Base-by-base conservation (phyloP, 2,113 vertebrate genomes). In the Meriones unguiculatus region DNA sequence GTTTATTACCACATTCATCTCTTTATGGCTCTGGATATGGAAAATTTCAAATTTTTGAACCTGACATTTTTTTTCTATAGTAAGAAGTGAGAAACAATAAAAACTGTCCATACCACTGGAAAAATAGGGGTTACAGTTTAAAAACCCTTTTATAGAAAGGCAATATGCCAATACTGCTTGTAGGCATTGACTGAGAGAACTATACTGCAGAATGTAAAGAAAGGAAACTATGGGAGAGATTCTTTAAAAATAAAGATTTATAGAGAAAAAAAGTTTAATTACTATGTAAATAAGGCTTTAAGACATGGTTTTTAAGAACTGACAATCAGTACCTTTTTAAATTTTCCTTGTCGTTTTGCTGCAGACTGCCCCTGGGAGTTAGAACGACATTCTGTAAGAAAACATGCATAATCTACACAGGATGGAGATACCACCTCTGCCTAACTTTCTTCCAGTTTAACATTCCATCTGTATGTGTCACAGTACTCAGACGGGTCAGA, bases 341-440 rank as follows among this genome's bases (percentile, higher is more conserved):
- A 99, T 98, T 99, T 99, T 99, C 99, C 99, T 99, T 99, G 99
- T 98, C 99, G 99, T 98, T 99, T 99, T 99, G 99, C 99, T 99
- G 99, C 99, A 99, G 99, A 99, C 99, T 99, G 99, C 98, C 99
- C 99, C 99, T 99, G 99, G 99, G 99, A 99, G 99, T 99, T 99
- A 99, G 99, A 99, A 99, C 98, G 99, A 99, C 99, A 99, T 98
- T 99, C 98, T 99, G 99, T 99, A 99, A 99, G 99, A 99, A 99
- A 99, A 99, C 98, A 99, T 98, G 98, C 98, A 99, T 97, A 98
- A 98, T 99, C 98, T 99, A 98, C 98, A 99, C 97, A 99, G 98
- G 99, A 99, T 97, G 98, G 98, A 98, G 98, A 98, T 90, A 98
- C 98, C 98, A 98, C 98, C 98, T 98, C 98, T 97, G 96, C 85